Conservation (phyloP, 2,113 vertebrate genomes). For the Drymodes brunneopygia region DNA sequence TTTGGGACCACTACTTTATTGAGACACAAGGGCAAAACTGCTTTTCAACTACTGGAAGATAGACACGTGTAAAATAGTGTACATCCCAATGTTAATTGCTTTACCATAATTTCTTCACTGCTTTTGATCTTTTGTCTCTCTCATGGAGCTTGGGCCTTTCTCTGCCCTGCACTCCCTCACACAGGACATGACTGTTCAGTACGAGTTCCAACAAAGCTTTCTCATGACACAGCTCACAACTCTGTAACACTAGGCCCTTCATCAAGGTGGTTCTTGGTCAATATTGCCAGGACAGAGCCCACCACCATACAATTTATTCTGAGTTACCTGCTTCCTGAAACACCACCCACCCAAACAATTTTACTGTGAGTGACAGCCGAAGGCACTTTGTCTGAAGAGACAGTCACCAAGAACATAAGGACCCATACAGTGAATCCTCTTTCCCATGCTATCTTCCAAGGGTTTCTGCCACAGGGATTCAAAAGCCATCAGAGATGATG, state of each 20-base stretch:
- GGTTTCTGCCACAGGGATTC: neutral
- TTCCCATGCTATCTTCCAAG: neutral
- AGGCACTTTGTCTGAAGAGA: neutral
- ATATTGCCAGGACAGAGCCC: neutral
- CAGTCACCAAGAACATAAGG: fast-evolving
- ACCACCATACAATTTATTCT: neutral
- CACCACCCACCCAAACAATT: neutral
- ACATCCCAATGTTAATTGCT: neutral
- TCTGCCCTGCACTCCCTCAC: neutral
- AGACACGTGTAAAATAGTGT: neutral
- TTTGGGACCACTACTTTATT: neutral
- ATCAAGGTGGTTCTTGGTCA: neutral
- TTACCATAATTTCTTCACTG: neutral
- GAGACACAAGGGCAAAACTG: neutral
- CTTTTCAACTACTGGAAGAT: neutral
- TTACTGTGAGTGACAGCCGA: fast-evolving
- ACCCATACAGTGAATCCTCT: neutral
- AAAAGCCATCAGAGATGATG: neutral
- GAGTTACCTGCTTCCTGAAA: neutral
- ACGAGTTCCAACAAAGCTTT: neutral
- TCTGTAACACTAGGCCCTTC: neutral
- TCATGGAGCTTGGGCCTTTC: neutral
- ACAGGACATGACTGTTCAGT: fast-evolving
- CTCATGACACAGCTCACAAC: neutral
- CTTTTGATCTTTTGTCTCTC: neutral